Conservation (phyloP, 2,797 vertebrate species). For the Bovichtus diacanthus region DNA sequence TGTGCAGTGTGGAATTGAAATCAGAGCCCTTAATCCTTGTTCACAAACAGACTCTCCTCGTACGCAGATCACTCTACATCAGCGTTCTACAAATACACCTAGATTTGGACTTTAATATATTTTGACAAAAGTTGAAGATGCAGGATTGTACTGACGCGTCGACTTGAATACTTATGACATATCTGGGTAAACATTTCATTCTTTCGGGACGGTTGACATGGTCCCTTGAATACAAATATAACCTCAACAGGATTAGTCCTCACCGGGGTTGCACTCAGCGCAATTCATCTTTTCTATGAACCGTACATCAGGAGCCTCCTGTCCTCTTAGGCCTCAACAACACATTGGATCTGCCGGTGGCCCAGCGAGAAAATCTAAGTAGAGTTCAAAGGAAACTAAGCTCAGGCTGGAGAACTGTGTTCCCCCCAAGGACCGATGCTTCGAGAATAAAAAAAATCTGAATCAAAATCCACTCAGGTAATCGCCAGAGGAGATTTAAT, state of each 20-base stretch:
- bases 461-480: constrained; percentile 67
- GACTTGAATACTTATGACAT: no score
- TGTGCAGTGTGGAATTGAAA: not conserved
- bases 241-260: constrained; percentile 47
- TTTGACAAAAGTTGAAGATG: not conserved
- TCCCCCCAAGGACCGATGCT: constrained; percentile 42
- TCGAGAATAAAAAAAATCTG: constrained; percentile 62
- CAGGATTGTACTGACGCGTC: no score
- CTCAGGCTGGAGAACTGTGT: constrained; percentile 39
- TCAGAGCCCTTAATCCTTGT: constrained; percentile 26
- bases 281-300: constrained; percentile 74
- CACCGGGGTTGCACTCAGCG: constrained; percentile 38
- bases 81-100: not conserved
- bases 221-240: constrained; percentile 40
- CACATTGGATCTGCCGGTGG: constrained; percentile 45
- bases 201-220: not conserved
- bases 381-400: constrained; percentile 74
- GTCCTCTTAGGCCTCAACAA: constrained; percentile 44
- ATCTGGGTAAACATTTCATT: not conserved
- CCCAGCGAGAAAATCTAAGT: constrained; percentile 51
- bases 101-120: not conserved
- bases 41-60: constrained; percentile 12
- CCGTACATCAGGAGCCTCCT: constrained; percentile 60
- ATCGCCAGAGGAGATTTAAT: constrained; percentile 66
- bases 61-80: not conserved